These are phyloP conservation scores for Mesembrinibis cayennensis DNA, from an alignment of 2,113 vertebrate species.

Conservation along the genomic window DNA sequence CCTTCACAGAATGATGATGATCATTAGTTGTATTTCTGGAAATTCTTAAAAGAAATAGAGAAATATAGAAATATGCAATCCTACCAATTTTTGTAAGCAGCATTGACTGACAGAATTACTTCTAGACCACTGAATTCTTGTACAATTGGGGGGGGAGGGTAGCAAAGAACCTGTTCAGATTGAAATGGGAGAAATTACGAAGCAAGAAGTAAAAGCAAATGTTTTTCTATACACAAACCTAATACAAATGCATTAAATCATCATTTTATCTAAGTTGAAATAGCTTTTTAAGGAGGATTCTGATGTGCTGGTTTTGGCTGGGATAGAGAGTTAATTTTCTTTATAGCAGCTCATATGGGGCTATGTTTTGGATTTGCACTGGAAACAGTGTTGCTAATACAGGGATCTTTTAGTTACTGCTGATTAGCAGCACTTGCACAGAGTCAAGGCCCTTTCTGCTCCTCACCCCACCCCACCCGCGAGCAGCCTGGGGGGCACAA, in stretches of 20 bases:
- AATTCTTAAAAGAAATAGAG: background rate
- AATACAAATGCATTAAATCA: background rate
- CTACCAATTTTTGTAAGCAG: background rate
- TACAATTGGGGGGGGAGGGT: background rate
- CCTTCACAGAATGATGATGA: background rate
- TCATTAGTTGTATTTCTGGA: background rate
- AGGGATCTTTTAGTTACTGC: too few relatives aligned
- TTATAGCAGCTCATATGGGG: too few relatives aligned
- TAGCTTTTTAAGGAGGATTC: background rate
- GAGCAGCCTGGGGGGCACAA: too few relatives aligned
- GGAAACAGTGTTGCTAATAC: too few relatives aligned
- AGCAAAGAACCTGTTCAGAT: background rate
- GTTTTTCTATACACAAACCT: background rate
- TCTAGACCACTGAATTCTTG: background rate
- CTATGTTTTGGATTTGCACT: too few relatives aligned
- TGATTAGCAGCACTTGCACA: too few relatives aligned
- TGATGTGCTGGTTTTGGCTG: too few relatives aligned
- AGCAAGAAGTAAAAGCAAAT: slow-evolving; percentile 16
- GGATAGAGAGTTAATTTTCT: too few relatives aligned
- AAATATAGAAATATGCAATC: background rate
- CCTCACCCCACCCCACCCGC: too few relatives aligned
- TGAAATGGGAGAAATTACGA: background rate
- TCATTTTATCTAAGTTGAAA: background rate
- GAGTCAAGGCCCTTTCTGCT: too few relatives aligned
- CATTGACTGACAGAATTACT: background rate